Evolutionary conservation across 2,888 invertebrate genomes (phyloP), one percentile per base, ranked within the genome.

Genomic region (Phymatocera aterrima): DNA sequence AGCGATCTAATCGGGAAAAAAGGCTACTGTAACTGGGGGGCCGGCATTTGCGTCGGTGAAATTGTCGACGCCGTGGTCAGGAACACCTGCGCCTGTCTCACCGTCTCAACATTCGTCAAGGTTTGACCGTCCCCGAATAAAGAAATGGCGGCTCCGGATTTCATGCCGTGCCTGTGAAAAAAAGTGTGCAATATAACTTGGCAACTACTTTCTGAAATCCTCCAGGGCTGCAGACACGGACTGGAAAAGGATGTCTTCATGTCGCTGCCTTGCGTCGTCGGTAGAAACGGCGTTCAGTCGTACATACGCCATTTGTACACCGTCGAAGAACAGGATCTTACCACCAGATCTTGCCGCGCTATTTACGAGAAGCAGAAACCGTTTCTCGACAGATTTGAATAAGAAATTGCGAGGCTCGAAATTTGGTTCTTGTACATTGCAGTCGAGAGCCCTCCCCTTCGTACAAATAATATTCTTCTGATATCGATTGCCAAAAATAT

Each of bases 161-260:
- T 68, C 28, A 0, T 18, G n/a, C 34, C 51, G 15, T 21, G 40
- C 3, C 2, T 18, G n/a, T 31, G 34, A 28, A 57, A 57, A 28
- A 2, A 57, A 54, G 37, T 15, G 15, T 28, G 4, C 1, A 4
- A 40, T 28, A 60, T 57, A 57, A 8, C 54, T 75, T 65, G 61
- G 70, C 51, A 46, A 40, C 43, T 31, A 37, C 60, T 15, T 65
- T 43, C 28, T 18, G 28, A 3, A 46, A 78, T 28, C 75, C 68
- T 80, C 54, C 78, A 89, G 87, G 88, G 88, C 48, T 89, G 89
- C 80, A 88, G 90, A 21, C 93, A 93, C 84, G 93, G 92, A 31
- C 91, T 93, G 72, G 90, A 91, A 48, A 91, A 92, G 74, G 93
- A 93, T 77, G 92, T 93, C 40, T 94, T 92, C 87, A 90, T 93